Evolutionary conservation across 1,140 invertebrate genomes (phyloP).

Genomic region (Drosophila miranda): DNA sequence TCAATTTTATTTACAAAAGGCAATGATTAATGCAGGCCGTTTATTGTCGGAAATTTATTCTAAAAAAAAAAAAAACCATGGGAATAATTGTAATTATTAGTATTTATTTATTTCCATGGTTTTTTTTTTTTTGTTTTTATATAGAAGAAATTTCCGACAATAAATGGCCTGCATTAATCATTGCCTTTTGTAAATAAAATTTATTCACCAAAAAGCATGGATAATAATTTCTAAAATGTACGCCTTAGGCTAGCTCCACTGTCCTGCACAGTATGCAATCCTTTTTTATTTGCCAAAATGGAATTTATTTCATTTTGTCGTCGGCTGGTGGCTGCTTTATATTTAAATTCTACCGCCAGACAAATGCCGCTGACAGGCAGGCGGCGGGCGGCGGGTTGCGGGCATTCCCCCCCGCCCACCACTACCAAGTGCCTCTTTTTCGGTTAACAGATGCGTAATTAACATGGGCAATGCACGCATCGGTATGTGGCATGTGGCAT

Average conservation of each 20-base stretch:
- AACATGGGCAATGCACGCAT: constrained; percentile 51
- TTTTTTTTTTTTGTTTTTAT: no score
- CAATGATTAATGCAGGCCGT: no score
- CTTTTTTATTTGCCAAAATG: constrained; percentile 68
- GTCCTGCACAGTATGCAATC: constrained; percentile 53
- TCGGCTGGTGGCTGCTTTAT: constrained; percentile 36
- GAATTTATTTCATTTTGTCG: constrained; percentile 68
- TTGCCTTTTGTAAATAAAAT: no score
- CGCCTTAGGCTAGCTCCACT: constrained; percentile 55
- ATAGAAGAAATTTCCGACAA: no score
- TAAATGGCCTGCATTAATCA: no score
- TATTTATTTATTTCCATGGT: no score
- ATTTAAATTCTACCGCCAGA: constrained; percentile 44
- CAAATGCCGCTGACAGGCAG: constrained; percentile 70
- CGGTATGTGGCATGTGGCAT: background rate
- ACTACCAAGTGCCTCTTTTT: constrained; percentile 13
- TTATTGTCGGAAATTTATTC: no score
- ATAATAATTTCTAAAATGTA: background rate
- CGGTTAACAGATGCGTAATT: constrained; percentile 59
- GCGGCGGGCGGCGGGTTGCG: constrained; percentile 14
- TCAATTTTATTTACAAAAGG: no score
- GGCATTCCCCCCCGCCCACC: background rate
- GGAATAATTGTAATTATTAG: no score
- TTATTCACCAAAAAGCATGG: background rate
- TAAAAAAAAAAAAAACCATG: no score